Evolutionary conservation across 2,888 invertebrate genomes (phyloP).

Genomic region (Caenorhabditis doughertyi): DNA sequence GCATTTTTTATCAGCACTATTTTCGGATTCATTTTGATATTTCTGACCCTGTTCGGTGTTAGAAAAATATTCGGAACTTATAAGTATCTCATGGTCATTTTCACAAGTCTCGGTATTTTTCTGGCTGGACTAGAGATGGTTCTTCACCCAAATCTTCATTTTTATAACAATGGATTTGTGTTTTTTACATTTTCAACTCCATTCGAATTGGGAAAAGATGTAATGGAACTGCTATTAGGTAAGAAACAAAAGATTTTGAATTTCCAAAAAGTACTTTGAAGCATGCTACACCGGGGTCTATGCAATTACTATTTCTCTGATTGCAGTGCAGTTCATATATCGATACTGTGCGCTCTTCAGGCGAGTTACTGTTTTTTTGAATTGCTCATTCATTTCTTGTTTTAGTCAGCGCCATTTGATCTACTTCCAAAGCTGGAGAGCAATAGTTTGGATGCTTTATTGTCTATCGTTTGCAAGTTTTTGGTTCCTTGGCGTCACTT

Average conservation of each 20-base stretch:
- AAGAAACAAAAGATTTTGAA: neutral
- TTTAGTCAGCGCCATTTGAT: neutral
- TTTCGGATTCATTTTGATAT: neutral
- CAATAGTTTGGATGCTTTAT: neutral
- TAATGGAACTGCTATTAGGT: neutral
- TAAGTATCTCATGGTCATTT: slow-evolving; percentile 7
- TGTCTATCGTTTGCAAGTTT: neutral
- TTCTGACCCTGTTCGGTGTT: neutral
- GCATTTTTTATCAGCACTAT: neutral
- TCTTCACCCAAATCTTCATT: slow-evolving; percentile 9
- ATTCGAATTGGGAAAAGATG: neutral
- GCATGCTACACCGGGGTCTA: neutral
- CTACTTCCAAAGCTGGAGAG: neutral
- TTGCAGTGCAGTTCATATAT: slow-evolving; percentile 5
- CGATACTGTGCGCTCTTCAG: slow-evolving; percentile 7
- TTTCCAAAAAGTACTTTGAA: neutral
- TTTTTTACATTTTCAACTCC: neutral
- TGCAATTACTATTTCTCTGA: neutral
- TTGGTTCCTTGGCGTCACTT: neutral
- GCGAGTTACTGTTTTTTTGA: neutral
- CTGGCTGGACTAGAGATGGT: neutral
- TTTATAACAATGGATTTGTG: neutral
- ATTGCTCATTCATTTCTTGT: neutral
- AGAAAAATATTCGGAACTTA: slow-evolving; percentile 5
- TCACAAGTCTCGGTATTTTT: neutral